phyloP scores from a whole-genome alignment of 2,113 vertebrate species.

The Microcebus jonahi region DNA sequence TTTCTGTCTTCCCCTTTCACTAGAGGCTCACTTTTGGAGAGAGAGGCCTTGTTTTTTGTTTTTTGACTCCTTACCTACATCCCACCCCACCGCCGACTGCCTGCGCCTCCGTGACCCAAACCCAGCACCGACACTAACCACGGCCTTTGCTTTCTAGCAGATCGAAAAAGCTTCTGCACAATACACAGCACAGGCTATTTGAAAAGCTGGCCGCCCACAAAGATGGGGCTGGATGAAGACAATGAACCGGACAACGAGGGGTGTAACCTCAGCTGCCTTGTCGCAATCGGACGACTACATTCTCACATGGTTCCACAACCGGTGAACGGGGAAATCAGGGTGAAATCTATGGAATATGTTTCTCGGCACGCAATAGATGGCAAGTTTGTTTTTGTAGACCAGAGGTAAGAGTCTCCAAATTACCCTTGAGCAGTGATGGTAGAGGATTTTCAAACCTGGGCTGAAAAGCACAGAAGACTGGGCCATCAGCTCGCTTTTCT shows the following conservation, averaged over 20 bases:
- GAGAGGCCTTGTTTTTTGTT: neutral
- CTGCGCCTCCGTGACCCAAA: neutral
- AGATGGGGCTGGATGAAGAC: constrained; percentile 98
- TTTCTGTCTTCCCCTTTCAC: neutral
- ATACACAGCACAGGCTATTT: constrained; percentile 99
- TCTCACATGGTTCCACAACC: constrained; percentile 95
- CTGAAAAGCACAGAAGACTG: neutral
- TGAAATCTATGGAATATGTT: constrained; percentile 97
- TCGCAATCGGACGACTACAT: constrained; percentile 97
- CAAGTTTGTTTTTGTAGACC: constrained; percentile 99
- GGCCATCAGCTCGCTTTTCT: neutral
- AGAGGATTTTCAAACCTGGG: neutral
- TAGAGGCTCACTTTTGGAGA: neutral
- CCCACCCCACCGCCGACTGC: neutral
- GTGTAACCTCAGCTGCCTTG: constrained; percentile 98
- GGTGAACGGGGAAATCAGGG: constrained; percentile 93
- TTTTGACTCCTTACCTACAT: neutral
- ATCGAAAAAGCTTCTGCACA: constrained; percentile 99
- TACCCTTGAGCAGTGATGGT: neutral
- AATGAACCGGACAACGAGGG: constrained; percentile 97
- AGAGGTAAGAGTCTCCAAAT: constrained; percentile 90
- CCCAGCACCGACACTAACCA: neutral
- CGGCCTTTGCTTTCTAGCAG: constrained; percentile 85
- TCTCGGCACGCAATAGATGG: constrained; percentile 98
- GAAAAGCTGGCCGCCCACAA: constrained; percentile 99